Evolutionary conservation across 1,140 invertebrate species (phyloP), one percentile per base, ranked within the genome.

Genomic region (Caenorhabditis briggsae): DNA sequence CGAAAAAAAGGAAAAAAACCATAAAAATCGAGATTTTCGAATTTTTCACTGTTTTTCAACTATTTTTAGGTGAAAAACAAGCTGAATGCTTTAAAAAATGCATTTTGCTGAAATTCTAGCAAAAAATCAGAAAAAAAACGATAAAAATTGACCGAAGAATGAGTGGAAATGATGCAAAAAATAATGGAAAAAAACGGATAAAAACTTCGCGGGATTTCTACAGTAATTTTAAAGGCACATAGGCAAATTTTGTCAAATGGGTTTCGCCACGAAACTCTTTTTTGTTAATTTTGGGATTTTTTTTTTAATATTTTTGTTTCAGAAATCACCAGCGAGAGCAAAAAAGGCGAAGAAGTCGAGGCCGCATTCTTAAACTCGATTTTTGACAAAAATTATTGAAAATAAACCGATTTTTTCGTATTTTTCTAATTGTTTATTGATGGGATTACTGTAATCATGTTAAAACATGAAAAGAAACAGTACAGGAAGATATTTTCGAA

Each of bases 201-300:
- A 33, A 33, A 3, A 2, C 3, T 33, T 33, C 33, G 33, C 8
- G 70, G 46, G 70, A 33, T 33, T 11, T 46, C 70, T 50, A 50
- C 70, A n/a, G 46, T 78, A 78, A 7, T 1, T 33, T 33, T 14
- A 78, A 78, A 78, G 70, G 70, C 43, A 46, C 70, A 78, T 16
- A 0, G 3, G n/a, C 5, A 0, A 14, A 25, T 50, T 78, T 25
- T 25, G 46, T 78, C 2, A n/a, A 3, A 5, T 70, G 18, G 70
- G 43, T 78, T n/a, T 50, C 70, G 46, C 70, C 11, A 20, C 43
- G 70, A 78, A 53, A 9, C 2, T 11, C 2, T 53, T 2, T 53
- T 8, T 53, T 53, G 16, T 50, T 50, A 1, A 50, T 50, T 50
- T 46, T 43, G n/a, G 0, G 50, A 50, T n/a, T n/a, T n/a, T n/a